Percentiles rank a stretch among this genome's conserved stretches.
Evolutionary conservation across 2,113 vertebrate genomes (phyloP).

Genomic region (Lycocorax pyrrhopterus): DNA sequence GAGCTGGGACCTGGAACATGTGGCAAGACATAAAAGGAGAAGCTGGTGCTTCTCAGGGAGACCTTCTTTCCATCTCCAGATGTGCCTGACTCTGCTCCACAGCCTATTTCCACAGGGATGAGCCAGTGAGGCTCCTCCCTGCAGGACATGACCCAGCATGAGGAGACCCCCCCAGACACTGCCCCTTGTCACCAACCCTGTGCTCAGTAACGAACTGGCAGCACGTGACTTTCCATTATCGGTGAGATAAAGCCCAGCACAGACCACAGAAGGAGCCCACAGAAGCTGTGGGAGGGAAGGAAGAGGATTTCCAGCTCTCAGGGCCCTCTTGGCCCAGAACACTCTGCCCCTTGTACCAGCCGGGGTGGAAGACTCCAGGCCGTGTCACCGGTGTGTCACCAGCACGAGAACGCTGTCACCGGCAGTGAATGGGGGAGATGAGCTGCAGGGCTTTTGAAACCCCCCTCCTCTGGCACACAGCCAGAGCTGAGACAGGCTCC

Average conservation of each 20-base stretch:
- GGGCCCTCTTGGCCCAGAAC: too few relatives aligned
- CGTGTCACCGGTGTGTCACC: fast-evolving
- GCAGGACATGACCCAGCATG: fast-evolving
- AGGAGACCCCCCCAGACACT: neutral
- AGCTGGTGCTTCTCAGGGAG: neutral
- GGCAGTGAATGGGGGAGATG: fast-evolving
- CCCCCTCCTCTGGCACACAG: neutral
- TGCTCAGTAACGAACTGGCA: neutral
- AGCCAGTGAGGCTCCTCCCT: neutral
- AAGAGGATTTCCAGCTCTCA: neutral
- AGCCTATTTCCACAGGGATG: neutral
- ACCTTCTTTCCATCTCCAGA: neutral
- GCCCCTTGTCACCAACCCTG: fast-evolving
- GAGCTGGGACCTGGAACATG: neutral
- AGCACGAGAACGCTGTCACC: neutral
- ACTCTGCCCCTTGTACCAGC: neutral
- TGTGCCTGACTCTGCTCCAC: neutral
- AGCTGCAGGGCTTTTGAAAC: neutral
- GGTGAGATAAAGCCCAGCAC: neutral
- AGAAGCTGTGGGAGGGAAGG: neutral
- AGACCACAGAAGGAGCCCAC: neutral
- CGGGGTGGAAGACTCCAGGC: neutral
- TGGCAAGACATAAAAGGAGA: fast-evolving
- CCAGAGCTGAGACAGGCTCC: neutral
- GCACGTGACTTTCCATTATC: neutral